Base-by-base conservation (phyloP, 2,888 invertebrate species). In the Stenchaetothrips biformis region DNA sequence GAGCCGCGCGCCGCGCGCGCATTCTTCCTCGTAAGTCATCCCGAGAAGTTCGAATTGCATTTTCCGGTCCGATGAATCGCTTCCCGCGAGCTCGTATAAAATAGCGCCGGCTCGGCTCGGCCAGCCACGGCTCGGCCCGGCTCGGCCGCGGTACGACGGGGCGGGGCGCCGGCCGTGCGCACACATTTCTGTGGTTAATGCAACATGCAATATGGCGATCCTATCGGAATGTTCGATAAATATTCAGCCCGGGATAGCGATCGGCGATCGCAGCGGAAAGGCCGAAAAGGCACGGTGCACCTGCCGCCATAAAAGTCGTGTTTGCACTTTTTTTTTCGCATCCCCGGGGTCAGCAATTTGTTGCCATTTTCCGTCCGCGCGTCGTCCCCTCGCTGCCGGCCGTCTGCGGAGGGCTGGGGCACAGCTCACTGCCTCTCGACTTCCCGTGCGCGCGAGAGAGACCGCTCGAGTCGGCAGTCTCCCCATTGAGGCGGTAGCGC, bases 1-100 rank as follows among this genome's bases (percentile, higher is more conserved):
- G 13, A 2, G 67, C 67, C 67, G 9, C 21, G 67, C 21, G n/a
- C 67, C 21, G 67, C 67, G 67, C 67, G 21, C 18, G 37, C 59
- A 59, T 53, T 13, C 53, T 53, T 74, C 25, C 67, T 74, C 67
- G 67, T 74, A 74, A 74, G 67, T 74, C 67, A 74, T 74, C 67
- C 67, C 67, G 67, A 74, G 67, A 74, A 74, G 67, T 74, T 74
- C 67, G 67, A 74, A 74, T 74, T 74, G 25, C 67, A 74, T 74
- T 74, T 74, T 74, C 67, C 67, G 67, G 67, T 74, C 67, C 67
- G 67, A 25, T 25, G 67, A 74, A 74, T 21, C 67, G 53, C 13
- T 37, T 37, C 37, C 37, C 53, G 53, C 53, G 53, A 16, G 13
- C 53, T 74, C 67, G 67, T 74, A 74, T 74, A 74, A 74, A 74